Percentiles rank a stretch among this genome's conserved stretches.
phyloP scores from a whole-genome alignment of 1,140 invertebrate genomes.

The Chelonus insularis region DNA sequence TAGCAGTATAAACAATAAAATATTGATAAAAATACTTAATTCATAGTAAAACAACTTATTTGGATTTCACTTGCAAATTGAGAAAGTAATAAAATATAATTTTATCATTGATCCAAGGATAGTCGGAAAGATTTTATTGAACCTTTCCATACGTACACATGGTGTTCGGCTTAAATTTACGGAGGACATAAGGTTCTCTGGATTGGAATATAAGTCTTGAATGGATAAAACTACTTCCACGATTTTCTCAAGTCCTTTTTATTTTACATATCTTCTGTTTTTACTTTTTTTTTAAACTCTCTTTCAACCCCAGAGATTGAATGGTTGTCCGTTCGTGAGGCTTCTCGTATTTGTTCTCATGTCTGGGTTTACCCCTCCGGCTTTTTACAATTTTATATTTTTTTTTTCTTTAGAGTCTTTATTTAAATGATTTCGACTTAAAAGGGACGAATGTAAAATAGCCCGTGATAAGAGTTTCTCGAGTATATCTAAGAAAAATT shows the following conservation, averaged over 20 bases:
- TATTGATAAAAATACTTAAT: no score
- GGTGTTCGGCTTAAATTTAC: background rate
- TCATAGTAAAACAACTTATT: no score
- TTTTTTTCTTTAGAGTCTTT: slow-evolving; percentile 6
- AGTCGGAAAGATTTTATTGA: background rate
- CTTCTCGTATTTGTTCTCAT: slow-evolving; percentile 10
- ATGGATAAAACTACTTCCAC: slow-evolving; percentile 12
- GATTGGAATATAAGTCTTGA: background rate
- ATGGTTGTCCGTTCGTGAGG: background rate
- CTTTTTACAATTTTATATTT: background rate
- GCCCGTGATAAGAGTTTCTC: slow-evolving; percentile 5
- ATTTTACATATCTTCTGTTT: background rate
- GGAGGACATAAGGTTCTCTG: background rate
- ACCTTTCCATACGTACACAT: background rate
- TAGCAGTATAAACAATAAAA: no score
- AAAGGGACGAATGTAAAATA: slow-evolving; percentile 20
- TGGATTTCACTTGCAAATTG: background rate
- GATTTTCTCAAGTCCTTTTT: slow-evolving; percentile 3
- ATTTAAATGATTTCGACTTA: background rate
- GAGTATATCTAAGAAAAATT: no score
- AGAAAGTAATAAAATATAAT: no score
- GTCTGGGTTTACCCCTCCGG: slow-evolving; percentile 18
- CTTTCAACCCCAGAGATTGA: background rate
- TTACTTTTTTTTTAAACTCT: background rate
- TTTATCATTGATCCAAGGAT: background rate